Percentiles rank a stretch among this genome's conserved stretches.
These are phyloP conservation scores for Leptinotarsa defecta DNA, from an alignment of 1,140 invertebrate species.

Conservation along the genomic window DNA sequence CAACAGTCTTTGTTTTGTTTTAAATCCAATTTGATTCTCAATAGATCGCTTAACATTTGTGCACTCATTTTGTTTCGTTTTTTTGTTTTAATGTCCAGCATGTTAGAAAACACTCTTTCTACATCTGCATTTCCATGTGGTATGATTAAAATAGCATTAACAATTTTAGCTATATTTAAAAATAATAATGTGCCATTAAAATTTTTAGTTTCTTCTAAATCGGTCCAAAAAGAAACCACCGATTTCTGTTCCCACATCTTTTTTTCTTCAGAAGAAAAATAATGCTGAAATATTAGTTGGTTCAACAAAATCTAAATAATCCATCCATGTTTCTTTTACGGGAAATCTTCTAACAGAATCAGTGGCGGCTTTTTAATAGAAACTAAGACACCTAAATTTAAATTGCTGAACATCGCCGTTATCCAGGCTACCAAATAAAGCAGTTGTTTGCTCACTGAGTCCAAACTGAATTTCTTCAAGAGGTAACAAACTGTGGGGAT, in stretches of 20 bases:
- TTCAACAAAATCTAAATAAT: conserved; percentile 27
- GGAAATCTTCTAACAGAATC: conserved; percentile 25
- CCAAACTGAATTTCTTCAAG: conserved; percentile 31
- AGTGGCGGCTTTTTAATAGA: conserved; percentile 26
- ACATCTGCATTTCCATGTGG: conserved; percentile 32
- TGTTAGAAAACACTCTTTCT: conserved; percentile 32
- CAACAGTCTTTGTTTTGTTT: conserved; percentile 17
- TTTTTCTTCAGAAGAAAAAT: conserved; percentile 21
- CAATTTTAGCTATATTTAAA: conserved; percentile 27
- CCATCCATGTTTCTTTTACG: conserved; percentile 12
- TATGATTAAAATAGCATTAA: conserved; percentile 12
- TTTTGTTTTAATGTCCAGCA: conserved; percentile 27
- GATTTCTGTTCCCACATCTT: not conserved
- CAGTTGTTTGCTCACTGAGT: not conserved
- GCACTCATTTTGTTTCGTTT: conserved; percentile 19
- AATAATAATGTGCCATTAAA: conserved; percentile 27
- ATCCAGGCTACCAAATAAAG: conserved; percentile 5
- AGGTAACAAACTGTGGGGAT: conserved; percentile 27
- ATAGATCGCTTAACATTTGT: not conserved
- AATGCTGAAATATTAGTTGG: conserved; percentile 8
- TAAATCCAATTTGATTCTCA: conserved; percentile 5
- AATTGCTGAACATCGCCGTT: conserved; percentile 23
- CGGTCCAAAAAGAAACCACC: conserved; percentile 18
- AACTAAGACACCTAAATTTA: conserved; percentile 29
- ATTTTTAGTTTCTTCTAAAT: conserved; percentile 22